phyloP scores from a whole-genome alignment of 2,113 vertebrate species.

The Otolemur garnettii region DNA sequence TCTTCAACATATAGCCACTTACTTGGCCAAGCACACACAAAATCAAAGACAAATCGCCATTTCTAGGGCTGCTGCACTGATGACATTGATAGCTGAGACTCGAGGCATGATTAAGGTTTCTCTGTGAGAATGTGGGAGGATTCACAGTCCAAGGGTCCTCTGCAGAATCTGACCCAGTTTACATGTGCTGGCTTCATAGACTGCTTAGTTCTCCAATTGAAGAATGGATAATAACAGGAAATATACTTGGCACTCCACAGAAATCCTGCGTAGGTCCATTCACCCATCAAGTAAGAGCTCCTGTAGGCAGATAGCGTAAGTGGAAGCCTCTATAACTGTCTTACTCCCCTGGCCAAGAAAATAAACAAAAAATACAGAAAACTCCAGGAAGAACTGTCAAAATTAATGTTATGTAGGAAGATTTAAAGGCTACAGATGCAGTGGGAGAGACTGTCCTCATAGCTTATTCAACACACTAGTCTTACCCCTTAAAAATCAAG shows the following conservation, averaged over 20 bases:
- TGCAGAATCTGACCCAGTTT: not conserved
- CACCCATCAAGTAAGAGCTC: not conserved
- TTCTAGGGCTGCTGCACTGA: not conserved
- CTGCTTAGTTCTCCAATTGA: not conserved
- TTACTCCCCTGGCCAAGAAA: not conserved
- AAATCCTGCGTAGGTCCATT: not conserved
- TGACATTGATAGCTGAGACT: not conserved
- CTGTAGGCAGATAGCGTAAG: not conserved
- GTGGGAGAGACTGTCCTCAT: not conserved
- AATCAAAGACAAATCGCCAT: not conserved
- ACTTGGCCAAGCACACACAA: not conserved
- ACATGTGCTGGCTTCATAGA: not conserved
- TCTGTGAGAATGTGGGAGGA: not conserved
- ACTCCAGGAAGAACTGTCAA: not conserved
- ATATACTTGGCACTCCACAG: not conserved
- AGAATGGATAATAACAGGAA: not conserved
- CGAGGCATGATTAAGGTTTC: not conserved
- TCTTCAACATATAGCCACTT: not conserved
- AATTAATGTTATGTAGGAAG: not conserved
- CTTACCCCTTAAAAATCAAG: not conserved
- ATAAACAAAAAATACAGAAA: not conserved
- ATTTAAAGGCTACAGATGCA: not conserved
- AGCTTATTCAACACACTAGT: not conserved
- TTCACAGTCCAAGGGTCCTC: not conserved
- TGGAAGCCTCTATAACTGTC: not conserved